Base-by-base conservation (phyloP, 2,888 invertebrate genomes). In the Amaurobius ferox region DNA sequence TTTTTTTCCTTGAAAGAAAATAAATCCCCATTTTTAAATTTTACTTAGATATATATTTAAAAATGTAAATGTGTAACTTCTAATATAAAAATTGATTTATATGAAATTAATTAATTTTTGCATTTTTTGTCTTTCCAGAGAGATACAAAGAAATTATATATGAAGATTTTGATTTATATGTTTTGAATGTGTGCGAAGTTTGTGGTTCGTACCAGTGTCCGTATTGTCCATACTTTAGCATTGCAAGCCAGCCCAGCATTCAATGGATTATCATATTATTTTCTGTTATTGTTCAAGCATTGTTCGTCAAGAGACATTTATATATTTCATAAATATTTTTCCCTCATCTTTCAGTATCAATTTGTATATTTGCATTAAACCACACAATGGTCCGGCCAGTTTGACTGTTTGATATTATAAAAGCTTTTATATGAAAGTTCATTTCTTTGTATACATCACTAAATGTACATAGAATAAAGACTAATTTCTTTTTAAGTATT, bases 161-260 rank as follows among this genome's bases (percentile, higher is more conserved):
- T 91, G 96, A 97, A 92, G 94, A 96, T 2, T 93, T 96, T 67
- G 95, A 96, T n/a, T 95, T 96, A 0, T 97, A 96, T 92, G 93
- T 96, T 39, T 92, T 97, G 86, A 96, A 97, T 91, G 97, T 97
- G 89, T 97, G 97, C 91, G 97, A 97, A 91, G 97, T 97, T 9
- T 97, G 97, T 91, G 97, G 97, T 86, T 97, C 97, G 73, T 97
- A 96, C 28, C 97, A 97, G 91, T 97, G 97, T 91, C 97, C 97
- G 0, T 97, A 97, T 92, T 97, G 97, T 91, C 94, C 95, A 23
- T 87, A 78, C 70, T 89, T 89, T 83, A 89, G 89, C 40, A 55
- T 67, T 30, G 86, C 79, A 6, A 16, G 23, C 19, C 48, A 35
- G 29, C 13, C 71, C 13, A 66, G 32, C 19, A 7, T 77, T 11